phyloP scores from a whole-genome alignment of 2,797 vertebrate genomes.

The Prionace glauca region DNA sequence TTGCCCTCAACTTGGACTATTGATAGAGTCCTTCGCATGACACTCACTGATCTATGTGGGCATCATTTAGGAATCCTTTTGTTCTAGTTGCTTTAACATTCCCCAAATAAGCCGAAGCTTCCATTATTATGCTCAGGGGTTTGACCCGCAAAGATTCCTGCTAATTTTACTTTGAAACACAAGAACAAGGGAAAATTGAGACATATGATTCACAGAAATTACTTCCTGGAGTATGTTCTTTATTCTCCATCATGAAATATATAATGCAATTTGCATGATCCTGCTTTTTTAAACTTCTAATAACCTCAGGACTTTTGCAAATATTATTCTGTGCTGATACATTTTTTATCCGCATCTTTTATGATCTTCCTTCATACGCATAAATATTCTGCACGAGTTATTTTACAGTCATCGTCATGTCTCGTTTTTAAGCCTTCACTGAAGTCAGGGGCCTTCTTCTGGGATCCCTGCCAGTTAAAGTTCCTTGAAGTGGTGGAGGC shows the following conservation, averaged over 20 bases:
- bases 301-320: not conserved
- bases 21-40: not conserved
- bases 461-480: not conserved
- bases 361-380: not conserved
- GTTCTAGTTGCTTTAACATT: not conserved
- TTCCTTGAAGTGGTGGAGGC: not conserved
- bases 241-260: not conserved
- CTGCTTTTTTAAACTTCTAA: not conserved
- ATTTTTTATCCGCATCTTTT: not conserved
- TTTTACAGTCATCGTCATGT: not conserved
- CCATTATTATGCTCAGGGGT: not conserved
- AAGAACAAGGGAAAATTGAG: not conserved
- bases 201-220: not conserved
- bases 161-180: not conserved
- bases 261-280: not conserved
- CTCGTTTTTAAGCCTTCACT: not conserved
- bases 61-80: not conserved
- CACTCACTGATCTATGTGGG: not conserved
- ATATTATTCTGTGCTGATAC: not conserved
- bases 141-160: not conserved
- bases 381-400: not conserved
- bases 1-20: not conserved
- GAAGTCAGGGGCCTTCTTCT: conserved; percentile 13
- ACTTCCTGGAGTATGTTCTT: not conserved
- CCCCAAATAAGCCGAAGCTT: not conserved